A percentile compares a stretch with the other conserved stretches of the same genome.
These are phyloP conservation scores for Bettongia penicillata DNA, from an alignment of 2,113 vertebrate species.

Conservation along the genomic window DNA sequence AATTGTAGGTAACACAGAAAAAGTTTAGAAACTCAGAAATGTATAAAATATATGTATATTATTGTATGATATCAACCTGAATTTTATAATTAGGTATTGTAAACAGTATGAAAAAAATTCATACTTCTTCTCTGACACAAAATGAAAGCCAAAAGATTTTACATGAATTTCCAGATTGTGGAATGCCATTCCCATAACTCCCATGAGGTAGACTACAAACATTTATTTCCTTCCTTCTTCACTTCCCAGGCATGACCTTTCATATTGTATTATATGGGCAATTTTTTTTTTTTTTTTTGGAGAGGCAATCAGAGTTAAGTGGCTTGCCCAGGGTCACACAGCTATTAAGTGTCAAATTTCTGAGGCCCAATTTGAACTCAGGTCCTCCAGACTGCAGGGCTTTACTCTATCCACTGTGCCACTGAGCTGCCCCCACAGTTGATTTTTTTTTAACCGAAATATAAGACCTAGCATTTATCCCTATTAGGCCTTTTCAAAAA, in stretches of 20 bases:
- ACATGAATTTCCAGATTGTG: neutral
- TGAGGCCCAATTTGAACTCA: too few species aligned
- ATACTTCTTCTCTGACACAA: neutral
- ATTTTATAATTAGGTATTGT: neutral
- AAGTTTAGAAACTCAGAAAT: neutral
- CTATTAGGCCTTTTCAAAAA: neutral
- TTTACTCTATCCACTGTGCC: too few species aligned
- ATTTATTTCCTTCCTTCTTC: neutral
- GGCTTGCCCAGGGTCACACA: too few species aligned
- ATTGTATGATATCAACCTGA: neutral
- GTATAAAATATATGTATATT: neutral
- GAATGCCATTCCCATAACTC: neutral
- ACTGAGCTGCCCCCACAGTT: too few species aligned
- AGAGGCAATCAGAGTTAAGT: too few species aligned
- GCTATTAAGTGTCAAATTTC: too few species aligned
- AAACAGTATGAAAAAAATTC: neutral
- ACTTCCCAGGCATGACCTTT: neutral
- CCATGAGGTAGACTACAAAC: neutral
- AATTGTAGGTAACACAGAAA: neutral
- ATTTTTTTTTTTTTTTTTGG: too few species aligned
- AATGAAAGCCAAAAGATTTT: neutral
- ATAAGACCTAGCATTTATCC: neutral
- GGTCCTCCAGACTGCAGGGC: too few species aligned
- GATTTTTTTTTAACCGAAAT: neutral
- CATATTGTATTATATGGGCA: neutral